phyloP scores from a whole-genome alignment of 1,140 invertebrate species.

The Oedothorax gibbosus region DNA sequence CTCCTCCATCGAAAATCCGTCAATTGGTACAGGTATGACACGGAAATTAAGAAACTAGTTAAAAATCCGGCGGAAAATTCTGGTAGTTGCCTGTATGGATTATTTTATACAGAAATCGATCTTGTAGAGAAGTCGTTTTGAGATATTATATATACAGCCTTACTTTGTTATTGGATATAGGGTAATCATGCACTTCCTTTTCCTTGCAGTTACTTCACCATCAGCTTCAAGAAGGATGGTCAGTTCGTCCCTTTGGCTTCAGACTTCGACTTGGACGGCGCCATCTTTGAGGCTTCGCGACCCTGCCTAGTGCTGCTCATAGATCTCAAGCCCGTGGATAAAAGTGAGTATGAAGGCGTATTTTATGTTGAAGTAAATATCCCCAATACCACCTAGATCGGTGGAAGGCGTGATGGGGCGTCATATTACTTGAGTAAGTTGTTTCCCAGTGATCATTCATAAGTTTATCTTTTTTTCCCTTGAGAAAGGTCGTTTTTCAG shows the following conservation, averaged over 20 bases:
- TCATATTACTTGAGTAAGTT: too few relatives aligned
- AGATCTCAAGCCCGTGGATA: constrained; percentile 26
- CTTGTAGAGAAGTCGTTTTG: not conserved
- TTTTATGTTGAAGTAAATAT: too few relatives aligned
- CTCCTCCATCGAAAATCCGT: too few relatives aligned
- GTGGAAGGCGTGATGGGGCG: too few relatives aligned
- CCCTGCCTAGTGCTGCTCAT: constrained; percentile 77
- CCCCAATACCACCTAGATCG: too few relatives aligned
- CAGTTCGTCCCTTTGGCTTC: constrained; percentile 87
- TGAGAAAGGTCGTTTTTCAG: too few relatives aligned
- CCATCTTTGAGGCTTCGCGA: constrained; percentile 87
- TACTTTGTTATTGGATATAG: not conserved
- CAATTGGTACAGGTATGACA: too few relatives aligned
- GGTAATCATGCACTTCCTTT: constrained; percentile 8
- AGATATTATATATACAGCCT: too few relatives aligned
- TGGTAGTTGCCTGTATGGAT: not conserved
- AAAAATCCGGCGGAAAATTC: not conserved
- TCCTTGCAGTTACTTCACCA: constrained; percentile 82
- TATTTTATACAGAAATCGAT: not conserved
- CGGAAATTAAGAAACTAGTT: too few relatives aligned
- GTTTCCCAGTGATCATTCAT: too few relatives aligned
- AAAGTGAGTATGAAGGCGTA: constrained; percentile 20
- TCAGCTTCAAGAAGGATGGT: constrained; percentile 85
- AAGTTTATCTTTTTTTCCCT: too few relatives aligned
- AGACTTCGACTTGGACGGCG: constrained; percentile 97